Conservation (phyloP, 2,113 vertebrate genomes). For the Mirounga angustirostris region DNA sequence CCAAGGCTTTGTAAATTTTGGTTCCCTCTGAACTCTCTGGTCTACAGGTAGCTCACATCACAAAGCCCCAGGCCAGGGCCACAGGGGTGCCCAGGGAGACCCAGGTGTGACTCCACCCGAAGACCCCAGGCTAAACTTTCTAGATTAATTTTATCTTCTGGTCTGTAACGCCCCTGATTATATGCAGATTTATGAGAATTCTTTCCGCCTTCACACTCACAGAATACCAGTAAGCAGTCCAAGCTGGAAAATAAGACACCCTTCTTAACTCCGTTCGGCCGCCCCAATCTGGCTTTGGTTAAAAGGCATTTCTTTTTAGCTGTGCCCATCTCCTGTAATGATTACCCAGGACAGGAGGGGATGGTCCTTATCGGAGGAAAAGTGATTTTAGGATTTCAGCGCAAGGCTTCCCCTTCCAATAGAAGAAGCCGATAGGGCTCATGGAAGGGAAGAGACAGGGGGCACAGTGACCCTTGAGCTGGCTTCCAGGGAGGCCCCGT, state of each 20-base stretch:
- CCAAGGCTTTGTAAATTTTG: background rate
- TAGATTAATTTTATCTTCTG: constrained; percentile 80
- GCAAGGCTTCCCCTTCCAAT: constrained; percentile 74
- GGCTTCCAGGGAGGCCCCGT: accelerated
- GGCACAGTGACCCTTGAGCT: background rate
- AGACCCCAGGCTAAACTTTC: constrained; percentile 65
- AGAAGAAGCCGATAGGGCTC: background rate
- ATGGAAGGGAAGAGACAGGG: background rate
- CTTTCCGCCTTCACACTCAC: constrained; percentile 84
- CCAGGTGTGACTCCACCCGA: background rate
- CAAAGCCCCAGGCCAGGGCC: background rate
- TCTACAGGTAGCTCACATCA: background rate
- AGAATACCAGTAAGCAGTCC: constrained; percentile 82
- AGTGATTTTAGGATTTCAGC: constrained; percentile 79
- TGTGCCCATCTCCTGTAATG: constrained; percentile 82
- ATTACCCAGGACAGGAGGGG: constrained; percentile 71
- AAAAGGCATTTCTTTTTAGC: constrained; percentile 84
- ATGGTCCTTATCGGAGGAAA: constrained; percentile 81
- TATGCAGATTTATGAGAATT: constrained; percentile 84
- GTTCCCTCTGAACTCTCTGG: background rate
- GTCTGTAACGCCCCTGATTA: constrained; percentile 54
- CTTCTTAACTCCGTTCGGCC: constrained; percentile 86
- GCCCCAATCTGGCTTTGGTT: constrained; percentile 87
- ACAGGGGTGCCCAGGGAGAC: too few relatives aligned
- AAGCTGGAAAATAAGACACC: constrained; percentile 86